Conservation (phyloP, 1,140 invertebrate genomes). For the Drosophila pectinifera region DNA sequence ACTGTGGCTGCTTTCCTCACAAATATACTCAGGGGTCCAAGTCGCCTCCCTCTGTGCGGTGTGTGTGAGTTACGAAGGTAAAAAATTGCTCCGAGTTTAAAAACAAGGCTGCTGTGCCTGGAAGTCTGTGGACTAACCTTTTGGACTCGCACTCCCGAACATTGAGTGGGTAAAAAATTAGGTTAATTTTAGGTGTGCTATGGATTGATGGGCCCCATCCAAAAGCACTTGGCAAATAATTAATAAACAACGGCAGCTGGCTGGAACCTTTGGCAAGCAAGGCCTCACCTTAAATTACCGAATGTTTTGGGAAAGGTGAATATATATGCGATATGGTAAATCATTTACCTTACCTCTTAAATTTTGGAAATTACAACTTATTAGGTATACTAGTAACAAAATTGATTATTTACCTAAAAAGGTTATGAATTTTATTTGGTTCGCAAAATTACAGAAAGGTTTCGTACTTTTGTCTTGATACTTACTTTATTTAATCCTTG, state of each 20-base stretch:
- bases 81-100: slow-evolving; percentile 69
- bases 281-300: background rate
- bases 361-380: no score
- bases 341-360: background rate
- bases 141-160: slow-evolving; percentile 15
- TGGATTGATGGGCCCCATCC: slow-evolving; percentile 72
- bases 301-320: slow-evolving; percentile 1
- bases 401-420: no score
- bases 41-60: slow-evolving; percentile 12
- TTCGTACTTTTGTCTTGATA: background rate
- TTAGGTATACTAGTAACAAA: background rate
- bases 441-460: background rate
- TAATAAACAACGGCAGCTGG: slow-evolving; percentile 60
- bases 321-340: background rate
- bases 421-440: no score
- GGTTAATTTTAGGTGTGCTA: slow-evolving; percentile 71
- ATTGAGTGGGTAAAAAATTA: slow-evolving; percentile 72
- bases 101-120: slow-evolving; percentile 38
- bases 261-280: background rate
- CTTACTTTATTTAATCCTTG: background rate
- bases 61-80: slow-evolving; percentile 48
- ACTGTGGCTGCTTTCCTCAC: slow-evolving; percentile 50
- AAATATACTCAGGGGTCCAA: slow-evolving; percentile 71
- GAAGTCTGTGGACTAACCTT: slow-evolving; percentile 30
- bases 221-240: slow-evolving; percentile 81